Base-by-base conservation (phyloP, 1,140 invertebrate species). In the Drosophila albomicans region DNA sequence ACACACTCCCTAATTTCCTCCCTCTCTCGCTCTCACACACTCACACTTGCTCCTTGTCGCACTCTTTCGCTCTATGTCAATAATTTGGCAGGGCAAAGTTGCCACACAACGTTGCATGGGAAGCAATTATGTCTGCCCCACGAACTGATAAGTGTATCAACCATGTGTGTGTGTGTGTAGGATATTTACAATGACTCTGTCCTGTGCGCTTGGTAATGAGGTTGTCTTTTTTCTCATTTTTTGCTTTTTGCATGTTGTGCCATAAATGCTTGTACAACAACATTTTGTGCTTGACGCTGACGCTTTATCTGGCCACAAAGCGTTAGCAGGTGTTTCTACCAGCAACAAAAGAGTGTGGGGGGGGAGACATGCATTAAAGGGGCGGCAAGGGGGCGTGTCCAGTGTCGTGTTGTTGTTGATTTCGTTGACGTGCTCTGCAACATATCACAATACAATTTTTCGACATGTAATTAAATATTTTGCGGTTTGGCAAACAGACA, bases 381-480 rank as follows among this genome's bases (percentile, higher is more conserved):
- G 35, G 49, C 6, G 16, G 6, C 1, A 11, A 25, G 20, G 25
- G 1, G 57, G 38, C 5, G 20, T 20, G 41, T 11, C 20, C 11
- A 13, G 2, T 45, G 43, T 13, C 20, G 20, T 48, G 45, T 25
- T 25, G 48, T 28, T 51, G 28, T 48, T 61, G 46, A 73, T 73
- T 43, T 41, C 20, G 61, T 65, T 52, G 67, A 69, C 67, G 48
- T 69, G 58, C 35, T 35, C 35, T 35, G 30, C 32, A 57, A 62
- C 46, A 69, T 59, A 54, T 54, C 49, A 49, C 25, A 63, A 28
- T 30, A 15, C 57, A 51, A 46, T 68, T 74, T 69, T 48, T 69
- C 28, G 72, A 70, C 67, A 75, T 70, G 51, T 75, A 70, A 75
- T 75, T 75, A 75, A 75, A 75, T 70, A 70, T 58, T 63, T 48